Conservation (phyloP, 2,113 vertebrate species). For the Donacobius atricapilla region DNA sequence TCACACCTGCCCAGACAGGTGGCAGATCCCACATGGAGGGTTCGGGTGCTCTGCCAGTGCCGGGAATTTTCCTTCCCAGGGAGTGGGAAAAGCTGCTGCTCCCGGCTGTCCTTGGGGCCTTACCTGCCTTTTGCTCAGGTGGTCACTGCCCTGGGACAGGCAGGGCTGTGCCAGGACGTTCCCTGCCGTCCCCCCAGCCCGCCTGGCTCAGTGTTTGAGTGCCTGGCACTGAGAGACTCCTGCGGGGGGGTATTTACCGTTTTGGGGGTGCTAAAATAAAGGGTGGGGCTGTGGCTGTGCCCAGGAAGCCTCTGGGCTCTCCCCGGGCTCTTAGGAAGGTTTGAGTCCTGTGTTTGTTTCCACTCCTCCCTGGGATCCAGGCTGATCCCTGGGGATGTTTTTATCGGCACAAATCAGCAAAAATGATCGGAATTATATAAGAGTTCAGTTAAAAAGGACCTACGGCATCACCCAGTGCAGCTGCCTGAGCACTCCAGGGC, state of each 20-base stretch:
- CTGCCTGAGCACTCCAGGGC: neutral
- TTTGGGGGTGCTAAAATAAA: too few species aligned
- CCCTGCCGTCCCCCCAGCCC: neutral
- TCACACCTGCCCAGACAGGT: neutral
- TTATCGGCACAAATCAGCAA: neutral
- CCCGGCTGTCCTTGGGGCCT: neutral
- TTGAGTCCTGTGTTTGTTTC: neutral
- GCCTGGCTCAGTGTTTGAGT: accelerated
- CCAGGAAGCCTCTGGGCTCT: neutral
- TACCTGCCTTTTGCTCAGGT: neutral
- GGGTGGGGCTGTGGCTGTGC: accelerated
- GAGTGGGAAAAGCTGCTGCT: too few species aligned
- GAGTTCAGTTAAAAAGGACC: neutral
- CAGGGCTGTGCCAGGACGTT: neutral
- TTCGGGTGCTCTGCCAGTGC: neutral
- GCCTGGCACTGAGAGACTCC: neutral
- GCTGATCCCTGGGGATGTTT: neutral
- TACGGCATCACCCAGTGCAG: accelerated
- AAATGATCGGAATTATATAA: neutral
- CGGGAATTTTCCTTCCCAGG: neutral
- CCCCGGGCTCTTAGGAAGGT: neutral
- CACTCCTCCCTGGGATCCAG: neutral
- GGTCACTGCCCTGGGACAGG: accelerated
- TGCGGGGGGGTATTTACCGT: neutral
- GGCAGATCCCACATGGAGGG: accelerated